Percentiles rank a stretch among this genome's conserved stretches.
Evolutionary conservation across 2,797 vertebrate species (phyloP).

Genomic region (Hydrocynus forskahlii): DNA sequence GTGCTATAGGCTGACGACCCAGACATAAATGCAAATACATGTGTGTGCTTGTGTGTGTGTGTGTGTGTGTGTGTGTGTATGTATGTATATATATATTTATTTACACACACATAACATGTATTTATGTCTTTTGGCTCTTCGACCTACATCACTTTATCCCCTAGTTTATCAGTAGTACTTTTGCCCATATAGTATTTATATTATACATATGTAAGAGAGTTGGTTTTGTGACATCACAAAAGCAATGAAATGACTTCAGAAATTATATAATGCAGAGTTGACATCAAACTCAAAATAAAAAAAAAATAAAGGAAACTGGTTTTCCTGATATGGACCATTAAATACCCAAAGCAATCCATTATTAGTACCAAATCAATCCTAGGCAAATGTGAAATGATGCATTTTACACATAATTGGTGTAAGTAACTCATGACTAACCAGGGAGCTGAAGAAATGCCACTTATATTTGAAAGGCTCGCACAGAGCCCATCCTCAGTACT

Average conservation of each 20-base stretch:
- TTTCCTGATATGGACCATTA: background rate
- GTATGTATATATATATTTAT: no score
- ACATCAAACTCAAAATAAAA: no score
- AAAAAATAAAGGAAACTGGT: no score
- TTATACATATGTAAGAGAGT: background rate
- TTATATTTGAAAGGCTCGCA: background rate
- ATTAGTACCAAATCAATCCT: background rate
- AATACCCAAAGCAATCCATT: background rate
- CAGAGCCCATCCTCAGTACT: background rate
- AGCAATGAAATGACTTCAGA: background rate
- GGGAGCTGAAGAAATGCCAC: background rate
- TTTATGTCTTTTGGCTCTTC: no score
- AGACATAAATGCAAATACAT: background rate
- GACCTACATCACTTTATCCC: no score
- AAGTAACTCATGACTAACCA: background rate
- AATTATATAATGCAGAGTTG: no score
- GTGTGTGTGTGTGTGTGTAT: no score
- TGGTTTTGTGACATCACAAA: background rate
- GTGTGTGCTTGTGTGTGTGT: no score
- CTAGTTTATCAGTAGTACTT: no score
- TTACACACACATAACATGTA: no score
- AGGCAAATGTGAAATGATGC: background rate
- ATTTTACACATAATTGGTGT: background rate
- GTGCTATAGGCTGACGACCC: background rate
- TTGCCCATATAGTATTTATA: no score